A percentile compares a stretch with the other conserved stretches of the same genome.
Conservation (phyloP, 2,797 vertebrate genomes). For the Brachyrhaphis roseni region DNA sequence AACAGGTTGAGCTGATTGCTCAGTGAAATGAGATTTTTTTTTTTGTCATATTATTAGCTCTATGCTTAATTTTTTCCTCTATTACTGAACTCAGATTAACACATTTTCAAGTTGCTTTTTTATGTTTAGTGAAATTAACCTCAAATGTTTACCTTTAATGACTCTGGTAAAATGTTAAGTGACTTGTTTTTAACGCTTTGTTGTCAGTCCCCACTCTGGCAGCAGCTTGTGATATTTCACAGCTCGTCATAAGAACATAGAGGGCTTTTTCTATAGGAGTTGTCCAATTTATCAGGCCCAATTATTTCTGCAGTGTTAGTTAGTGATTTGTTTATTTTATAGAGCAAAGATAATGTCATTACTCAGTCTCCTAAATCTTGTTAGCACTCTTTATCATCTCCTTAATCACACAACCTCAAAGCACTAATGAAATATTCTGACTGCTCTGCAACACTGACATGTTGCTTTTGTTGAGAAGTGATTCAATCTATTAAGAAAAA, state of each 20-base stretch:
- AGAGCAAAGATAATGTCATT: constrained; percentile 22
- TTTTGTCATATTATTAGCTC: neutral
- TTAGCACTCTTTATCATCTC: constrained; percentile 30
- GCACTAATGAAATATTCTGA: constrained; percentile 50
- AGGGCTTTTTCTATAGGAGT: constrained; percentile 13
- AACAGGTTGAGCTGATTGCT: neutral
- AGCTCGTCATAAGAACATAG: neutral
- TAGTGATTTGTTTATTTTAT: constrained; percentile 35
- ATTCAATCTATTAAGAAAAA: neutral
- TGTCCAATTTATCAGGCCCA: neutral
- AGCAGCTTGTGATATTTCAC: constrained; percentile 13
- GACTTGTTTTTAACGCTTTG: neutral
- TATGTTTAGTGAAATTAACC: neutral
- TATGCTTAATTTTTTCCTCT: neutral
- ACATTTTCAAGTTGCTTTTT: neutral
- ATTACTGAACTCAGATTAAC: neutral
- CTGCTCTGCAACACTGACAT: constrained; percentile 12
- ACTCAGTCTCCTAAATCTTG: constrained; percentile 30
- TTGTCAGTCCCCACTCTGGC: neutral
- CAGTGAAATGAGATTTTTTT: neutral
- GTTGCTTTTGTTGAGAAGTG: neutral
- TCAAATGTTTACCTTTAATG: neutral
- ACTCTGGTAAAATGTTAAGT: neutral
- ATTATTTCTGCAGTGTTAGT: constrained; percentile 36
- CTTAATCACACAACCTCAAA: constrained; percentile 28